phyloP scores from a whole-genome alignment of 2,888 invertebrate species.

The Cylloceria caligata region DNA sequence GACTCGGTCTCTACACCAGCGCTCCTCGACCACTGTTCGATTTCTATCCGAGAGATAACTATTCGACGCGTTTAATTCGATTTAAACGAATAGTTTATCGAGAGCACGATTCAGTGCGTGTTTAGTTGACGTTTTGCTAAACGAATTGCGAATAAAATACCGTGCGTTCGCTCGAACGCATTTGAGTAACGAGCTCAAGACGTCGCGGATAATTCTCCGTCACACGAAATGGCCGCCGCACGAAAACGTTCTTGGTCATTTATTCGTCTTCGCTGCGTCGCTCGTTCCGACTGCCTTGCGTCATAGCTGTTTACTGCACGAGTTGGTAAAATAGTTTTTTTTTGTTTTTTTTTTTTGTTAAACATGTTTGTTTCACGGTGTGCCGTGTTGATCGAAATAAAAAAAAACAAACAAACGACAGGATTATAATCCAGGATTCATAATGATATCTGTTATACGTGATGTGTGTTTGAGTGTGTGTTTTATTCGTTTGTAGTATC shows the following conservation, averaged over 20 bases:
- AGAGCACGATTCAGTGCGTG: slow-evolving; percentile 10
- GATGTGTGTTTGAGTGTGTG: slow-evolving; percentile 39
- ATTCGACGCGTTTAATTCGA: background rate
- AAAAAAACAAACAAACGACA: no score
- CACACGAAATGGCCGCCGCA: slow-evolving; percentile 55
- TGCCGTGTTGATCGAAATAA: slow-evolving; percentile 27
- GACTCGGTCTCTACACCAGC: slow-evolving; percentile 48
- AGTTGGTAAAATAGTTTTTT: no score
- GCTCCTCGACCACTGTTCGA: background rate
- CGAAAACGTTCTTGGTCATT: slow-evolving; percentile 14
- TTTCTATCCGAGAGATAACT: slow-evolving; percentile 11
- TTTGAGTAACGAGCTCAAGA: background rate
- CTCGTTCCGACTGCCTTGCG: slow-evolving; percentile 26
- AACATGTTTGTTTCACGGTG: background rate
- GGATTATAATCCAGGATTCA: slow-evolving; percentile 28
- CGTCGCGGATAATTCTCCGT: background rate
- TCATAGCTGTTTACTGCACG: background rate
- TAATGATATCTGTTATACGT: slow-evolving; percentile 37
- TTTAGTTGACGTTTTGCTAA: background rate
- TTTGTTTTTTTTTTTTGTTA: no score
- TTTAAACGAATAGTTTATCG: background rate
- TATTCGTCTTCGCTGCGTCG: no score
- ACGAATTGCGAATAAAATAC: background rate
- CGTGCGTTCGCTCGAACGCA: background rate
- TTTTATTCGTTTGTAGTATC: slow-evolving; percentile 3